phyloP scores from a whole-genome alignment of 2,888 invertebrate genomes.

The Cylloceria caligata region DNA sequence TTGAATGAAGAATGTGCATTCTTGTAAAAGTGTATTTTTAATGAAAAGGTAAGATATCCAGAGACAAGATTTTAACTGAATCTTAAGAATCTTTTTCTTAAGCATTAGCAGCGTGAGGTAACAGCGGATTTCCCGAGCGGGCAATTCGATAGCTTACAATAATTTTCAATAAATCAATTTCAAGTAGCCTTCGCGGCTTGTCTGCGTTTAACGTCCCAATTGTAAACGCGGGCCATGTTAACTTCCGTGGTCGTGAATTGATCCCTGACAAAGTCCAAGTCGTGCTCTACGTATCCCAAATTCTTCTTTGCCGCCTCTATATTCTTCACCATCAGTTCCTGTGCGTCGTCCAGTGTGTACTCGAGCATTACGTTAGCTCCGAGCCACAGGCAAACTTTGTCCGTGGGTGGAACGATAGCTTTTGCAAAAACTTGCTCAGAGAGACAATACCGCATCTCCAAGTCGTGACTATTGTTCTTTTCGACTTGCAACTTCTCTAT shows the following conservation, averaged over 20 bases:
- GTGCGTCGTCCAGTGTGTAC: conserved; percentile 96
- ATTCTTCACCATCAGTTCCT: conserved; percentile 92
- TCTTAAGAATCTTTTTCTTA: conserved; percentile 40
- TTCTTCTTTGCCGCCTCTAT: conserved; percentile 93
- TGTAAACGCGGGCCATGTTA: conserved; percentile 99
- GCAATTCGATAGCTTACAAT: conserved; percentile 22
- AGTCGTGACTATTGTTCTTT: conserved; percentile 88
- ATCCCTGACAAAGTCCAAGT: conserved; percentile 97
- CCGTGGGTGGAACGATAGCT: conserved; percentile 95
- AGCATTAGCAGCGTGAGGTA: conserved; percentile 46
- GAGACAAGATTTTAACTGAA: conserved; percentile 24
- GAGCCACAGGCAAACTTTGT: conserved; percentile 94
- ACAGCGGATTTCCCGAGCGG: conserved; percentile 33
- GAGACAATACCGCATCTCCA: conserved; percentile 95
- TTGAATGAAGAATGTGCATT: neutral
- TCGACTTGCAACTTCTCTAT: conserved; percentile 94
- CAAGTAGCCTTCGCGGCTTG: conserved; percentile 88
- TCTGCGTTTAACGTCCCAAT: conserved; percentile 98
- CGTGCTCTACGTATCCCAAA: conserved; percentile 94
- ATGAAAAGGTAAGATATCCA: conserved; percentile 51
- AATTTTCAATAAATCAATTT: conserved; percentile 39
- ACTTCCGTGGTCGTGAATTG: conserved; percentile 99
- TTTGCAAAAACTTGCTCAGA: conserved; percentile 95
- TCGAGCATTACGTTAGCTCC: conserved; percentile 99
- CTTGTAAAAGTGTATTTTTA: conserved; percentile 31